These are phyloP conservation scores for Cephus runcator DNA, from an alignment of 2,888 invertebrate species.

Conservation along the genomic window DNA sequence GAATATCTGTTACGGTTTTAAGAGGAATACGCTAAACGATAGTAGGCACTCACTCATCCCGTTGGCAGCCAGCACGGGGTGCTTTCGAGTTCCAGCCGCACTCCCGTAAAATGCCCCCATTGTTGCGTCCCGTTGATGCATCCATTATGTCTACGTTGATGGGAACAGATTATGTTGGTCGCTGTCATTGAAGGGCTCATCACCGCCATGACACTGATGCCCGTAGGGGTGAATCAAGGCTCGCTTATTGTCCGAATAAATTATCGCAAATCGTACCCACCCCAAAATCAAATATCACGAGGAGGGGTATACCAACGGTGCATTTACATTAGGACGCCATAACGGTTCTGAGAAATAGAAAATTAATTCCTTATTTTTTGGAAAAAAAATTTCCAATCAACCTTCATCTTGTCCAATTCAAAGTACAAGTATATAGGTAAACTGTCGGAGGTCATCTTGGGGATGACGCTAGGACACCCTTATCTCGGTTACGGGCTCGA, in stretches of 20 bases:
- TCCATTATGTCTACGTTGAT: conserved; percentile 61
- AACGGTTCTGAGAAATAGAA: no score
- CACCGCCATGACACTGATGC: conserved; percentile 58
- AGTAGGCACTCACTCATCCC: conserved; percentile 5
- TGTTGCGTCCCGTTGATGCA: conserved; percentile 51
- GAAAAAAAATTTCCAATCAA: no score
- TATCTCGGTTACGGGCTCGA: no score
- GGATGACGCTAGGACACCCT: no score
- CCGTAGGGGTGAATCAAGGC: conserved; percentile 24
- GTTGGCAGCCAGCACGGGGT: conserved; percentile 19
- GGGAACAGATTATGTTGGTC: conserved; percentile 63
- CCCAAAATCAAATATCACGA: background rate
- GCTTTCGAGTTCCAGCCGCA: conserved; percentile 37
- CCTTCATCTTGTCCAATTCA: no score
- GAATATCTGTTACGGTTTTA: conserved; percentile 16
- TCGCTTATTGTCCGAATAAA: conserved; percentile 56
- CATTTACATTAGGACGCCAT: no score
- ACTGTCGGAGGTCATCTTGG: no score
- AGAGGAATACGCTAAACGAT: background rate
- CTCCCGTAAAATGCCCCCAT: conserved; percentile 49
- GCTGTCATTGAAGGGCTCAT: conserved; percentile 60
- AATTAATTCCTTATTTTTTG: no score
- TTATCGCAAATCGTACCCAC: conserved; percentile 34
- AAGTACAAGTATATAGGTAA: no score
- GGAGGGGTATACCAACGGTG: no score